A percentile compares a stretch with the other conserved stretches of the same genome.
phyloP scores from a whole-genome alignment of 2,888 invertebrate species.

The Eupsilia transversa region DNA sequence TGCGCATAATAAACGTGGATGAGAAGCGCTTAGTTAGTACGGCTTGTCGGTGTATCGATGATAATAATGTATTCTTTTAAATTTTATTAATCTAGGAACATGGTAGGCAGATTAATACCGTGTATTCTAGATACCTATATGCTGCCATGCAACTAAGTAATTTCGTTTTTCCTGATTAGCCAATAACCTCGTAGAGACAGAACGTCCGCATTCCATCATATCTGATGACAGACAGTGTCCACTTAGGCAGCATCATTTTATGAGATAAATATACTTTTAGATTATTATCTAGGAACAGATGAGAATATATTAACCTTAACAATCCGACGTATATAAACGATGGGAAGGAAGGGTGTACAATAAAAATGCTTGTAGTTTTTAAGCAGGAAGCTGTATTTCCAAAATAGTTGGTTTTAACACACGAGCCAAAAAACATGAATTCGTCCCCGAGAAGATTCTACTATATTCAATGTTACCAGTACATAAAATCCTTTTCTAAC shows the following conservation, averaged over 20 bases:
- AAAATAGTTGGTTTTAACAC: too few relatives aligned
- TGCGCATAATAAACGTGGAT: too few relatives aligned
- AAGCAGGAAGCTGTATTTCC: too few relatives aligned
- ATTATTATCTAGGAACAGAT: conserved; percentile 12
- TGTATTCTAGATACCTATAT: neutral
- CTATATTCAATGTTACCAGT: too few relatives aligned
- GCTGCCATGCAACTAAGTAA: neutral
- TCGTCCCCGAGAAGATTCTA: too few relatives aligned
- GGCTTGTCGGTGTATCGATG: too few relatives aligned
- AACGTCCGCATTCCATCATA: conserved; percentile 27
- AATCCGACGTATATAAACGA: neutral
- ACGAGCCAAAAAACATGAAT: too few relatives aligned
- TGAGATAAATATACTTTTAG: conserved; percentile 15
- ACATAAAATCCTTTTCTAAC: too few relatives aligned
- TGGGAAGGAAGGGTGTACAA: too few relatives aligned
- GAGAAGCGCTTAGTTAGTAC: too few relatives aligned
- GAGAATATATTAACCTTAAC: neutral
- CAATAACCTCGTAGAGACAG: neutral
- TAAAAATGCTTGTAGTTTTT: too few relatives aligned
- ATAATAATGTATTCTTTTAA: too few relatives aligned
- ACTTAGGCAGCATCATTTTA: conserved; percentile 19
- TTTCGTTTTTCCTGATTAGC: conserved; percentile 24
- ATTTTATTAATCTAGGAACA: neutral
- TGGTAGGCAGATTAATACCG: neutral
- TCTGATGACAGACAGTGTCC: conserved; percentile 5